These are phyloP conservation scores for Graphium colonna DNA, from an alignment of 2,888 invertebrate species.

Conservation along the genomic window DNA sequence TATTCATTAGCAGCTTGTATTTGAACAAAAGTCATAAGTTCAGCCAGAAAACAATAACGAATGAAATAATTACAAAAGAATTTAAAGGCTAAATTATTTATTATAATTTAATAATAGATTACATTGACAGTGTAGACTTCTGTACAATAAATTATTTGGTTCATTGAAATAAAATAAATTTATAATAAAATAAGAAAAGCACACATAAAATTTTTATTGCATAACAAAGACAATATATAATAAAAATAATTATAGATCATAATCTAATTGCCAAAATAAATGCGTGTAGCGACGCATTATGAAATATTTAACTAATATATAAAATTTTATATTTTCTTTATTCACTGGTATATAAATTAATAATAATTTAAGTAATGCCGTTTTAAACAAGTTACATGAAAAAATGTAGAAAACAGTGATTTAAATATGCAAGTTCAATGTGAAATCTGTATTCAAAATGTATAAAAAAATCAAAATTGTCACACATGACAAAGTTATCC, in stretches of 20 bases:
- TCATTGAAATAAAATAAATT: constrained; percentile 14
- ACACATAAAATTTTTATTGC: constrained; percentile 22
- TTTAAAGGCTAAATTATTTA: not conserved
- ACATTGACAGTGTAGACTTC: constrained; percentile 14
- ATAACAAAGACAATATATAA: constrained; percentile 8
- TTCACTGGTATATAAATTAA: not conserved
- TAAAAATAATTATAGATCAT: not conserved
- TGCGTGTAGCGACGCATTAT: too few species aligned
- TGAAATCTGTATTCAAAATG: not conserved
- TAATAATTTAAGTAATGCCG: not conserved
- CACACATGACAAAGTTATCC: not conserved
- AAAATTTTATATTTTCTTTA: not conserved
- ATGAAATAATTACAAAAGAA: not conserved
- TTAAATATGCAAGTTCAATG: not conserved
- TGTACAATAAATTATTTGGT: constrained; percentile 20
- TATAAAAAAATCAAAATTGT: not conserved
- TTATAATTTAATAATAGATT: constrained; percentile 18
- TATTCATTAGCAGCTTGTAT: too few species aligned
- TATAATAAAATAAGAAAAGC: constrained; percentile 6
- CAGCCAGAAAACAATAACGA: too few species aligned
- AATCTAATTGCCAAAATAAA: not conserved
- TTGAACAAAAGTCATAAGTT: too few species aligned
- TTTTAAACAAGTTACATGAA: not conserved
- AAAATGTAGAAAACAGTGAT: not conserved
- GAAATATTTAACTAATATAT: not conserved